Percentiles rank a stretch among this genome's conserved stretches.
Evolutionary conservation across 1,140 invertebrate species (phyloP).

Genomic region (Dryas iulia): DNA sequence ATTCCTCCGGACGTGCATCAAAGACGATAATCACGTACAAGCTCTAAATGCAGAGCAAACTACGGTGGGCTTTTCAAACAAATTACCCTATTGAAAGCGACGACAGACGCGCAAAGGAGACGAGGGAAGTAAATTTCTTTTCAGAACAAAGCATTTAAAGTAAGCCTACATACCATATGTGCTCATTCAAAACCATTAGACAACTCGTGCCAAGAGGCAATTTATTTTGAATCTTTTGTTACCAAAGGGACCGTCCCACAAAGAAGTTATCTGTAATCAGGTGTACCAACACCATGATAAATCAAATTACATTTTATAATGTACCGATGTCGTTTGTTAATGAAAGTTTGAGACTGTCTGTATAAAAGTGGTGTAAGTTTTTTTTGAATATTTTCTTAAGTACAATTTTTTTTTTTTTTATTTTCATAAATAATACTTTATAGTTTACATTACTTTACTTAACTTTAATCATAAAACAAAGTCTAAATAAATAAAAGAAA

Average conservation of each 20-base stretch:
- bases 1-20: not conserved
- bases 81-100: conserved; percentile 65
- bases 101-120: conserved; percentile 55
- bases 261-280: conserved; percentile 58
- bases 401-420: no score
- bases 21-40: conserved; percentile 16
- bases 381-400: no score
- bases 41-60: conserved; percentile 45
- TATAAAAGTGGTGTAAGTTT: not conserved
- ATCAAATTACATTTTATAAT: conserved; percentile 15
- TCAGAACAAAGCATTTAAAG: conserved; percentile 70
- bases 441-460: no score
- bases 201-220: conserved; percentile 55
- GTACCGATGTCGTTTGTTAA: not conserved
- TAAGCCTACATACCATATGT: conserved; percentile 65
- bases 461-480: no score
- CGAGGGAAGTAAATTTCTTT: conserved; percentile 64
- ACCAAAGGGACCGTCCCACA: conserved; percentile 52
- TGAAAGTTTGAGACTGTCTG: not conserved
- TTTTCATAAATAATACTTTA: no score
- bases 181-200: conserved; percentile 72
- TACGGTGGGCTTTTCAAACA: conserved; percentile 45
- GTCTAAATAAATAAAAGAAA: no score
- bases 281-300: conserved; percentile 16
- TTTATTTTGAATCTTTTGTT: conserved; percentile 65